phyloP scores from a whole-genome alignment of 2,797 vertebrate genomes.

The Kryptopterus vitreolus region DNA sequence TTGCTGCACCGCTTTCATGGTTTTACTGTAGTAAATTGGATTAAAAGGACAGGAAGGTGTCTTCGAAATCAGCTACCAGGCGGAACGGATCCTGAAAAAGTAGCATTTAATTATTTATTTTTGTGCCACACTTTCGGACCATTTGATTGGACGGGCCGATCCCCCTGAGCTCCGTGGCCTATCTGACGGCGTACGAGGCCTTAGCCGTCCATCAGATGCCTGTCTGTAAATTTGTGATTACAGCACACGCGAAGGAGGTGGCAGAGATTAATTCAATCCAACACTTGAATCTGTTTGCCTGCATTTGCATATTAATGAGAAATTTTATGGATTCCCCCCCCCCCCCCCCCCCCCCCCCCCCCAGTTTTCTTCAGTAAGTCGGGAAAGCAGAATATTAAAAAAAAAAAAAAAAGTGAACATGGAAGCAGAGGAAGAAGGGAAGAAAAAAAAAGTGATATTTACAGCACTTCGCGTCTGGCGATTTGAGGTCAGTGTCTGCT shows the following conservation, averaged over 20 bases:
- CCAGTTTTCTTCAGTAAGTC: slow-evolving; percentile 62
- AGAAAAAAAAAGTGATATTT: slow-evolving; percentile 66
- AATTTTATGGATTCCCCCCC: slow-evolving; percentile 59
- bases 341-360: slow-evolving; percentile 36
- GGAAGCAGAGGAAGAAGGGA: slow-evolving; percentile 22
- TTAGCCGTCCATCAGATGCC: slow-evolving; percentile 68
- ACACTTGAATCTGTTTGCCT: slow-evolving; percentile 72
- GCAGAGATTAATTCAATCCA: slow-evolving; percentile 79
- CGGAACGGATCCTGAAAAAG: slow-evolving; percentile 64
- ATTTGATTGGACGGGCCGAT: slow-evolving; percentile 72
- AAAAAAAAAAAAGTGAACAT: slow-evolving; percentile 60
- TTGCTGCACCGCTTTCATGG: slow-evolving; percentile 45
- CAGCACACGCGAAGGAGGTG: slow-evolving; percentile 68
- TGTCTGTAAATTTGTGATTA: slow-evolving; percentile 80
- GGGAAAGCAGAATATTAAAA: slow-evolving; percentile 64
- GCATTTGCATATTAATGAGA: slow-evolving; percentile 82
- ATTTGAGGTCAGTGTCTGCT: slow-evolving; percentile 72
- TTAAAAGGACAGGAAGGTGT: slow-evolving; percentile 56
- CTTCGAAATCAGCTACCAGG: slow-evolving; percentile 66
- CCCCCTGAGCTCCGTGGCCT: slow-evolving; percentile 68
- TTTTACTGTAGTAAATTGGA: slow-evolving; percentile 44
- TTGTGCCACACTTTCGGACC: slow-evolving; percentile 57
- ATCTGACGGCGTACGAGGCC: slow-evolving; percentile 66
- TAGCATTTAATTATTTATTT: slow-evolving; percentile 53
- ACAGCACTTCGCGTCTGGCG: slow-evolving; percentile 65